Percentiles rank a stretch among this genome's conserved stretches.
Conservation (phyloP, 2,113 vertebrate species). For the Lepus europaeus region DNA sequence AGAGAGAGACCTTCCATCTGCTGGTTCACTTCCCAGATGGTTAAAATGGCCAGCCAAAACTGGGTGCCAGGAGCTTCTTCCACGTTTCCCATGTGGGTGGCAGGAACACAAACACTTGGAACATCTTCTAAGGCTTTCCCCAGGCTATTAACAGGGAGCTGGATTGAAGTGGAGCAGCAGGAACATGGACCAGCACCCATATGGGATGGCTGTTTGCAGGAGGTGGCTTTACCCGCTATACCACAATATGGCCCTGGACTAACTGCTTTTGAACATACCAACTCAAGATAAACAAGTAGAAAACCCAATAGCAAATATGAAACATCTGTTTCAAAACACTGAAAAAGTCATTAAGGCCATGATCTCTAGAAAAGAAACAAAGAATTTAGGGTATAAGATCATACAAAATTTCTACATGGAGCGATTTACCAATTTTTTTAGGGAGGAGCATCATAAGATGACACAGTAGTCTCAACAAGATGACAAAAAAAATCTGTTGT, state of each 20-base stretch:
- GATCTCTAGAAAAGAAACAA: not conserved
- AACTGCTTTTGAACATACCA: not conserved
- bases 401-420: not conserved
- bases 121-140: too few species aligned
- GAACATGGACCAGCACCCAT: too few species aligned
- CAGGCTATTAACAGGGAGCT: too few species aligned
- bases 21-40: too few species aligned
- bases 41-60: too few species aligned
- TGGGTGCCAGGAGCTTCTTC: too few species aligned
- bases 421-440: not conserved
- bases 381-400: not conserved
- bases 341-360: not conserved
- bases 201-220: too few species aligned
- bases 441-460: not conserved
- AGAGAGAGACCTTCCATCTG: too few species aligned
- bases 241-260: not conserved
- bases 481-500: not conserved
- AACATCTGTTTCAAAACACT: not conserved
- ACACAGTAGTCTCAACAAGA: not conserved
- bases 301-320: not conserved
- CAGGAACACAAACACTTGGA: too few species aligned
- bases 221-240: not conserved
- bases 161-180: too few species aligned
- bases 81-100: too few species aligned
- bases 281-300: not conserved